phyloP scores from a whole-genome alignment of 2,113 vertebrate genomes.

The Dromiciops gliroides region DNA sequence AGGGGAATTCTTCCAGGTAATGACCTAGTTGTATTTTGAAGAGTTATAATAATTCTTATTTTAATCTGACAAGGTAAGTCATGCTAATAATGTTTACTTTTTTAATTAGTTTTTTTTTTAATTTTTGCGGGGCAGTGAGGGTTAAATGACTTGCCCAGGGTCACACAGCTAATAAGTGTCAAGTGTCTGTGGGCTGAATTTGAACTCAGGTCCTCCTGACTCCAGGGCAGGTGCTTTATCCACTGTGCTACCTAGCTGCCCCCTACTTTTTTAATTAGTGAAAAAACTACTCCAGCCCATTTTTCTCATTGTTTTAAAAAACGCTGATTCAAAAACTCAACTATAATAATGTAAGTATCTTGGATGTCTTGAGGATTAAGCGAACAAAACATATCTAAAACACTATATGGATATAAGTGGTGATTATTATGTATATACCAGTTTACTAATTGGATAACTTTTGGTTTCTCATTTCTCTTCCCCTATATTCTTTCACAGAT shows the following conservation, averaged over 20 bases:
- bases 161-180: no score
- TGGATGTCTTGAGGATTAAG: neutral
- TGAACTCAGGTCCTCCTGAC: no score
- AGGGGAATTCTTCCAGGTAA: constrained; percentile 79
- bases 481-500: constrained; percentile 85
- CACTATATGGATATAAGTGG: neutral
- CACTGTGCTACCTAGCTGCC: no score
- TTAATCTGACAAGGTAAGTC: constrained; percentile 63
- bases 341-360: constrained; percentile 37
- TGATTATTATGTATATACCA: neutral
- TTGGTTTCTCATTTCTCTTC: constrained; percentile 70
- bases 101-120: no score
- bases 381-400: neutral
- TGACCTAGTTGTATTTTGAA: constrained; percentile 60
- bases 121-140: no score
- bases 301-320: constrained; percentile 74
- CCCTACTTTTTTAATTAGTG: constrained; percentile 38
- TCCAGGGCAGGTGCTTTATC: no score
- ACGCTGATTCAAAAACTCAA: constrained; percentile 59
- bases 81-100: constrained; percentile 7
- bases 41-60: constrained; percentile 62
- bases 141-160: no score
- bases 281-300: constrained; percentile 62
- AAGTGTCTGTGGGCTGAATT: no score
- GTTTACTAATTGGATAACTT: constrained; percentile 29